These are phyloP conservation scores for Pyrocephalus nanus DNA, from an alignment of 2,797 vertebrate genomes.

Conservation along the genomic window DNA sequence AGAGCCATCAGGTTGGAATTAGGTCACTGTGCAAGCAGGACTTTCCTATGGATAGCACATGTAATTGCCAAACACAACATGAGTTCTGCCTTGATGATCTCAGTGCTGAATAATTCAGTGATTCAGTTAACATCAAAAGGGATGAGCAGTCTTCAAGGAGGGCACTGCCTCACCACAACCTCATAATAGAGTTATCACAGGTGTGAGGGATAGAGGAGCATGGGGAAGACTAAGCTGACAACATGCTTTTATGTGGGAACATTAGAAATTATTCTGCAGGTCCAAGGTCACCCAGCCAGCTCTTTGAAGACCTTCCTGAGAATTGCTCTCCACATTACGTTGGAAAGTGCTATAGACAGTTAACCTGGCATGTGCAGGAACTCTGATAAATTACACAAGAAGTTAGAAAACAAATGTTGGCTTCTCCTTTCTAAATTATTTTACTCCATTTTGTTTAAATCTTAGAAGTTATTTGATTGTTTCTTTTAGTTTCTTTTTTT, in stretches of 20 bases:
- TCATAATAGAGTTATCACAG: slow-evolving; percentile 63
- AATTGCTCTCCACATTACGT: neutral
- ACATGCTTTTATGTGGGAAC: slow-evolving; percentile 25
- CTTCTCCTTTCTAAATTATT: slow-evolving; percentile 32
- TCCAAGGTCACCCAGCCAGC: neutral
- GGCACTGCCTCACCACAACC: neutral
- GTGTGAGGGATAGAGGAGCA: neutral
- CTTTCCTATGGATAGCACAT: slow-evolving; percentile 38
- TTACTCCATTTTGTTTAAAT: slow-evolving; percentile 58
- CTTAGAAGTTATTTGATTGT: slow-evolving; percentile 46
- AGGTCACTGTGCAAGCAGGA: slow-evolving; percentile 35
- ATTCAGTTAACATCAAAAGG: slow-evolving; percentile 44
- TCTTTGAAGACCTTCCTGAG: slow-evolving; percentile 11
- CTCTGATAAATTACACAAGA: slow-evolving; percentile 9
- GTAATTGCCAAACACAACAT: slow-evolving; percentile 16
- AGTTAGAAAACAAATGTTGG: slow-evolving; percentile 30
- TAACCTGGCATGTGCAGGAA: neutral
- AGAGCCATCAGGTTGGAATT: slow-evolving; percentile 19
- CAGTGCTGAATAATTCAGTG: slow-evolving; percentile 64
- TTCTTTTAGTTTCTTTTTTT: slow-evolving; percentile 54
- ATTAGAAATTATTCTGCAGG: neutral
- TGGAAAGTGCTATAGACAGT: neutral
- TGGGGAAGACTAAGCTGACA: neutral
- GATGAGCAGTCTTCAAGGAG: slow-evolving; percentile 40
- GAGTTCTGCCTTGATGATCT: slow-evolving; percentile 40